phyloP scores from a whole-genome alignment of 2,888 invertebrate genomes.

The Chrysina gloriosa region DNA sequence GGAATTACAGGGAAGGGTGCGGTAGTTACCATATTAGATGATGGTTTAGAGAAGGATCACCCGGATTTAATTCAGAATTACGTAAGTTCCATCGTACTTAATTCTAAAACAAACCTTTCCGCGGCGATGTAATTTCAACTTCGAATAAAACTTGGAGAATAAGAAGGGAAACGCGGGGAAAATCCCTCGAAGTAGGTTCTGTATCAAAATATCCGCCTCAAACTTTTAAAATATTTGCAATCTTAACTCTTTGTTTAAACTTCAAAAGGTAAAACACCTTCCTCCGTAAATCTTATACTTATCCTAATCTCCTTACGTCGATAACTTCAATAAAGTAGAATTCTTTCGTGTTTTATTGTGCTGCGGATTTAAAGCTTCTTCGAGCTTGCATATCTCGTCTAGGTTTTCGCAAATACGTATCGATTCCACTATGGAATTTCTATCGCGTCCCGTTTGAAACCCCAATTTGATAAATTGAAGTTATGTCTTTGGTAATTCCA shows the following conservation, averaged over 20 bases:
- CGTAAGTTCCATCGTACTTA: conserved; percentile 73
- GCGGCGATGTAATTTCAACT: no score
- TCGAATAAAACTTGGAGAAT: no score
- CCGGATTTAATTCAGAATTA: conserved; percentile 93
- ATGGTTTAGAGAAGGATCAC: conserved; percentile 95
- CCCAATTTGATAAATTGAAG: no score
- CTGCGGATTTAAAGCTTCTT: no score
- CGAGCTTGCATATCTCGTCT: no score
- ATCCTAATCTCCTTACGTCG: background rate
- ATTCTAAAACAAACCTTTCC: background rate
- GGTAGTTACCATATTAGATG: conserved; percentile 96
- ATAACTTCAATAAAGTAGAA: conserved; percentile 4
- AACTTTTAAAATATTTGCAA: no score
- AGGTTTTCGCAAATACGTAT: no score
- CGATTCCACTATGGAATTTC: no score
- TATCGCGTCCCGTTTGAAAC: background rate
- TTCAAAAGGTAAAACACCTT: background rate
- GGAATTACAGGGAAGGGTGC: conserved; percentile 95
- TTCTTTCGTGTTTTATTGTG: no score
- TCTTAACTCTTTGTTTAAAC: background rate
- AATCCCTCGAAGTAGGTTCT: background rate
- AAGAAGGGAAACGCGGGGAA: no score
- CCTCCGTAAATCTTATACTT: background rate
- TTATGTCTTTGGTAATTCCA: background rate
- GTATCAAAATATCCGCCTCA: background rate